Evolutionary conservation across 1,140 invertebrate species (phyloP).

Genomic region (Heliconius eleuchia): DNA sequence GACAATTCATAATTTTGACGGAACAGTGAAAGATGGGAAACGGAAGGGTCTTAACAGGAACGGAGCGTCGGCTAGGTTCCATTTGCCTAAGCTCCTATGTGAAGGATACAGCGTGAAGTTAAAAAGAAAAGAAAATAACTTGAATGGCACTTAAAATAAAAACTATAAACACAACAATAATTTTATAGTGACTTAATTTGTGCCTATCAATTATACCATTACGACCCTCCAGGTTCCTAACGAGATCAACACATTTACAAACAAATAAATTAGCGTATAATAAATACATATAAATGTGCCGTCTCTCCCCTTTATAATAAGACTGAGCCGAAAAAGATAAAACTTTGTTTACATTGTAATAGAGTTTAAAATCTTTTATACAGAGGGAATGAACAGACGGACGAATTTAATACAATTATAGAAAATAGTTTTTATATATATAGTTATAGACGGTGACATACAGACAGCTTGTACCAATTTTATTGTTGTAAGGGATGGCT

Average conservation of each 20-base stretch:
- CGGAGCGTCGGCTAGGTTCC: no score
- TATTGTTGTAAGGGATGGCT: conserved; percentile 36
- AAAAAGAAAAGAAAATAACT: no score
- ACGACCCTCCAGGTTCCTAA: conserved; percentile 14
- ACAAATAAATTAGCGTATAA: conserved; percentile 38
- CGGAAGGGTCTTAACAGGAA: no score
- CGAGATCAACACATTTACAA: conserved; percentile 34
- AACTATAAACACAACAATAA: neutral
- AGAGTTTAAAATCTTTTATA: neutral
- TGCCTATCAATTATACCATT: conserved; percentile 13
- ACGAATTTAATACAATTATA: conserved; percentile 12
- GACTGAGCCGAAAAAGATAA: neutral
- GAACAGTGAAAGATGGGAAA: no score
- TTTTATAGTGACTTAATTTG: conserved; percentile 4
- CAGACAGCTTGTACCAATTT: conserved; percentile 32
- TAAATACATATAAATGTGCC: conserved; percentile 30
- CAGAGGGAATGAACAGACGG: neutral
- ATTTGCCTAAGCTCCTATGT: no score
- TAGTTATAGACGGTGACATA: conserved; percentile 22
- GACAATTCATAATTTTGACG: no score
- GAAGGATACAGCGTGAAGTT: no score
- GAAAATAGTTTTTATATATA: conserved; percentile 11
- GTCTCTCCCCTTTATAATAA: neutral
- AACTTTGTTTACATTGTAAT: neutral
- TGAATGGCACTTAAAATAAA: no score